Base-by-base conservation (phyloP, 2,113 vertebrate species). In the Abramis brama region DNA sequence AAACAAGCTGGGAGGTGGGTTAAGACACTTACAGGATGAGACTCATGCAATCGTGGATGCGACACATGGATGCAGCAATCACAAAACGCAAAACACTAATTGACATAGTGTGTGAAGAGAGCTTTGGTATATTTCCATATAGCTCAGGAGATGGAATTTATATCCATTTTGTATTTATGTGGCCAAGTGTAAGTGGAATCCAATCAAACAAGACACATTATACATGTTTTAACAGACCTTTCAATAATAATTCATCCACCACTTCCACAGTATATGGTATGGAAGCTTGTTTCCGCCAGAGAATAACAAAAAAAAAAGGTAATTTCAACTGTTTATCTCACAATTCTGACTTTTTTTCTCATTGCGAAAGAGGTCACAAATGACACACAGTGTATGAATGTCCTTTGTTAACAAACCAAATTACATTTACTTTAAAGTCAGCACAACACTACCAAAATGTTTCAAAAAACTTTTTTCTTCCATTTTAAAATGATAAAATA, bases 1-100 rank as follows among this genome's bases (percentile, higher is more conserved):
- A 79, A 87, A 76, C 21, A 66, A 64, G 68, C 81, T 73, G 30
- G 50, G 52, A 74, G 50, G 52, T 79, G 76, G 23, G 47, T 86
- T 45, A 21, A 82, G 13, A 30, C 17, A 30, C n/a, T 4, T 27
- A 25, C 47, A 77, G 12, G 23, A 75, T 23, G n/a, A 50, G 45
- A 50, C 13, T 25, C 45, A 52, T 76, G 73, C 45, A 50, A 76
- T 76, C 73, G 19, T 30, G n/a, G 47, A 77, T 55, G 25, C 52
- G 47, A 76, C 6, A 17, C 25, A 30, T 70, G 13, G 45, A 70
- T 71, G 68, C 9, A 71, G 15, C 33, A 43, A 23, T 39, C 68
- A 23, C 4, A 2, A 55, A 55, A 52, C 74, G 30, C 47, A 50
- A 76, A 27, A 55, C 25, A 27, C 30, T 19, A 77, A 55, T 6